Evolutionary conservation across 2,113 vertebrate species (phyloP).

Genomic region (Ardeotis arabs): DNA sequence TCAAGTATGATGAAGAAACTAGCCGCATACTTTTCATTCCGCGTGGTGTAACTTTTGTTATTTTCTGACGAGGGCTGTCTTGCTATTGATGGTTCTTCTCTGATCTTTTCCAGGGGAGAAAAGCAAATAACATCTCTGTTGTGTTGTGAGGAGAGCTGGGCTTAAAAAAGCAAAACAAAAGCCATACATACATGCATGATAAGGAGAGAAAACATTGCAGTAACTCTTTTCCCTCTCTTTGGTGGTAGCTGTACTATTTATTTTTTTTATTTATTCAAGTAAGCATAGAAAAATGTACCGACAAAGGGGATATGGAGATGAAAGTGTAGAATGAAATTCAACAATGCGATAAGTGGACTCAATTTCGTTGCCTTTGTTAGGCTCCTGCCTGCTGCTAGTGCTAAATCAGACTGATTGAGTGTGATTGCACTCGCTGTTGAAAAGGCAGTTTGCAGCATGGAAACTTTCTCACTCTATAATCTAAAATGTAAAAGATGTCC

Average conservation of each 20-base stretch:
- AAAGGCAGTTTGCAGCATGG: background rate
- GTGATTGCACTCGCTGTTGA: background rate
- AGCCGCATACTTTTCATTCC: background rate
- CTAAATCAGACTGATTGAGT: background rate
- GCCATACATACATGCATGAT: background rate
- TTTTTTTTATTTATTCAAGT: background rate
- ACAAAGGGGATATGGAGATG: background rate
- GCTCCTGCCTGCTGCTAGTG: background rate
- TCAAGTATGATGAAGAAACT: background rate
- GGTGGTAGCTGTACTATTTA: background rate
- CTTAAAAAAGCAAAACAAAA: slow-evolving; percentile 10
- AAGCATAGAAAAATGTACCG: background rate
- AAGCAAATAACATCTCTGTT: background rate
- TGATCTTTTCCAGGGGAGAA: background rate
- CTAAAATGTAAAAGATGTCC: background rate
- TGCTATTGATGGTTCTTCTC: background rate
- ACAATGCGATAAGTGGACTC: background rate
- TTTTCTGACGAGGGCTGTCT: background rate
- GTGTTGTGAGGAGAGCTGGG: background rate
- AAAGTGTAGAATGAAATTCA: background rate
- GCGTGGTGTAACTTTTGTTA: background rate
- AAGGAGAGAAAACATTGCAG: background rate
- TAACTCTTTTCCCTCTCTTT: background rate
- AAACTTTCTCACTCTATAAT: background rate
- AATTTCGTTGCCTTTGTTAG: background rate